Conservation (phyloP, 2,888 invertebrate genomes). For the Oxystoma pomonae region DNA sequence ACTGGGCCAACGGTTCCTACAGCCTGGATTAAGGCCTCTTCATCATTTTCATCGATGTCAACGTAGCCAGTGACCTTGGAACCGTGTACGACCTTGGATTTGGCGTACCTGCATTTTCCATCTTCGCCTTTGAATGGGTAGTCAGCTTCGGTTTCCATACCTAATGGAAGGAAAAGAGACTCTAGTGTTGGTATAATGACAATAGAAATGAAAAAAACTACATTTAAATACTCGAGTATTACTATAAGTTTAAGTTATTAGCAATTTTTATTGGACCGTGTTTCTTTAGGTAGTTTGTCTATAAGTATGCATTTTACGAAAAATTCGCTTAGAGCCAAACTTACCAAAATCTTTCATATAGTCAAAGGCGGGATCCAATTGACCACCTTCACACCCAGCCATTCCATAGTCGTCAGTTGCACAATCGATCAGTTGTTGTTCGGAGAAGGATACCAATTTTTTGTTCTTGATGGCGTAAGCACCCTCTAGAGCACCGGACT, state of each 20-base stretch:
- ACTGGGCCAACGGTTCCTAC: conserved; percentile 17
- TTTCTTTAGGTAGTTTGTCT: too few relatives aligned
- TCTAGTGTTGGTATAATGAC: too few relatives aligned
- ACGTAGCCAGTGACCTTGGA: conserved; percentile 10
- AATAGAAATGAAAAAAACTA: too few relatives aligned
- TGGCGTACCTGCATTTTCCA: conserved; percentile 13
- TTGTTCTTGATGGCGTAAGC: conserved; percentile 21
- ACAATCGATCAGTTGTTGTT: conserved; percentile 31
- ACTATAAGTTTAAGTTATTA: too few relatives aligned
- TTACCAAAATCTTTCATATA: conserved; percentile 17
- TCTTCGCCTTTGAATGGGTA: conserved; percentile 7
- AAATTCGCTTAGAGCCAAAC: too few relatives aligned
- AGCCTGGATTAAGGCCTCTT: conserved; percentile 16
- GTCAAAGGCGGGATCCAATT: conserved; percentile 21
- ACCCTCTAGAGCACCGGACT: conserved; percentile 27
- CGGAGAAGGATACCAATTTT: conserved; percentile 23
- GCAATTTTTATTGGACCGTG: too few relatives aligned
- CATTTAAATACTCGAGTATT: too few relatives aligned
- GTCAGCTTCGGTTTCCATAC: background rate
- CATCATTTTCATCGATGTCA: conserved; percentile 3
- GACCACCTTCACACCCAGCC: conserved; percentile 26
- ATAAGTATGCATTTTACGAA: too few relatives aligned
- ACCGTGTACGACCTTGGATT: conserved; percentile 7
- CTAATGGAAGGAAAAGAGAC: background rate
- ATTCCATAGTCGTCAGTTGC: conserved; percentile 11